Percentiles rank a stretch among this genome's conserved stretches.
Evolutionary conservation across 64 coral and sea anemone genomes (phyloP).

Genomic region (Exaiptasia diaphana): DNA sequence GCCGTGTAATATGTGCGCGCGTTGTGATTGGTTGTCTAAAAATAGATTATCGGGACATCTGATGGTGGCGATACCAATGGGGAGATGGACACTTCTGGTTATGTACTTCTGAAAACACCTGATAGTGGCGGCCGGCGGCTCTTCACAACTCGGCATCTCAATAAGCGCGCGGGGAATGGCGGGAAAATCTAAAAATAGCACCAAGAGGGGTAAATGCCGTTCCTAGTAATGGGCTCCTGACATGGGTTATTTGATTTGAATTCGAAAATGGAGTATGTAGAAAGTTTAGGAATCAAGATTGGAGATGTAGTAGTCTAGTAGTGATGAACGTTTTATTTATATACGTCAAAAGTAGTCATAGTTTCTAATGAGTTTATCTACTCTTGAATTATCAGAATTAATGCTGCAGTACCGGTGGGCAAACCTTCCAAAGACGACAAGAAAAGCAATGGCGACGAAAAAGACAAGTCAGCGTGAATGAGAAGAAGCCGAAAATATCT

Average conservation of each 20-base stretch:
- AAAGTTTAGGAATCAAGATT: not conserved
- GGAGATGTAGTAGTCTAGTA: not conserved
- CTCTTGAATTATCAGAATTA: slow-evolving; percentile 3
- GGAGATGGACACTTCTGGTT: too few relatives aligned
- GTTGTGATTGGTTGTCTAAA: too few relatives aligned
- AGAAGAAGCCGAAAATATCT: too few relatives aligned
- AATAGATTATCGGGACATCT: too few relatives aligned
- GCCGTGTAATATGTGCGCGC: too few relatives aligned
- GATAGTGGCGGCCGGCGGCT: too few relatives aligned
- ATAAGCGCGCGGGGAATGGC: too few relatives aligned
- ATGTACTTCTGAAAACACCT: too few relatives aligned
- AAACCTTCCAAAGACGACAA: not conserved
- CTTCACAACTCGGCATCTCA: too few relatives aligned
- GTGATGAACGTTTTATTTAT: not conserved
- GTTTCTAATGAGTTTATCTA: not conserved
- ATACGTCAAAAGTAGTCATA: not conserved
- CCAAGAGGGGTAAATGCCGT: not conserved
- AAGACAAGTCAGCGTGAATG: slow-evolving; percentile 45
- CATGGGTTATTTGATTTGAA: not conserved
- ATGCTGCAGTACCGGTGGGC: slow-evolving; percentile 19
- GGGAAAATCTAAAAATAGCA: too few relatives aligned
- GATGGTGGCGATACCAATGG: too few relatives aligned
- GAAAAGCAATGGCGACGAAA: not conserved
- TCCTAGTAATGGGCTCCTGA: not conserved
- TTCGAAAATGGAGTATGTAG: not conserved